Conservation (phyloP, 2,797 vertebrate genomes). For the Ctenopoma kingsleyae region DNA sequence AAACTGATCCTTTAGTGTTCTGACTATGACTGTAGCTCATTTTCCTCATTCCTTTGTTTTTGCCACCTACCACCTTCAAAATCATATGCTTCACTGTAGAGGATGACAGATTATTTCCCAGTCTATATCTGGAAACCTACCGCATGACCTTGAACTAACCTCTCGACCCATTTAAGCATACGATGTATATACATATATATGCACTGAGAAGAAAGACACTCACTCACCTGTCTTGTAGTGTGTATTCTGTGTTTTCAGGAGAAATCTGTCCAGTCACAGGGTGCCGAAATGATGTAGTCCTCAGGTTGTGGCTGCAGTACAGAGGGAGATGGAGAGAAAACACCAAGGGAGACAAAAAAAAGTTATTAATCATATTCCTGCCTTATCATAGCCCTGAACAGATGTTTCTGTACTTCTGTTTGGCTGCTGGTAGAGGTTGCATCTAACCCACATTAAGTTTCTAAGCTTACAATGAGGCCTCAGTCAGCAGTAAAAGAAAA, state of each 20-base stretch:
- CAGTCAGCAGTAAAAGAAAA: conserved; percentile 30
- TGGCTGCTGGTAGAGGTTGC: conserved; percentile 30
- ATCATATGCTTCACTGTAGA: conserved; percentile 31
- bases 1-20: conserved; percentile 23
- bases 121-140: conserved; percentile 21
- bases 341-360: conserved; percentile 31
- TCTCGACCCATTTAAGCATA: conserved; percentile 11
- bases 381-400: neutral
- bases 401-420: conserved; percentile 6
- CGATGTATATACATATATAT: neutral
- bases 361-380: conserved; percentile 45
- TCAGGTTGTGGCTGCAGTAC: conserved; percentile 93
- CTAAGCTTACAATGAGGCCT: conserved; percentile 48
- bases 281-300: conserved; percentile 93
- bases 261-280: conserved; percentile 97
- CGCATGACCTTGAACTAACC: conserved; percentile 40
- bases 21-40: conserved; percentile 25
- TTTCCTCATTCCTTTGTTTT: conserved; percentile 40
- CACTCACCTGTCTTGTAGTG: conserved; percentile 91
- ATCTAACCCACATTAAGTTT: conserved; percentile 51
- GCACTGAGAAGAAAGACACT: neutral
- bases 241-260: conserved; percentile 95
- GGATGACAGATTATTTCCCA: conserved; percentile 27
- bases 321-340: conserved; percentile 41
- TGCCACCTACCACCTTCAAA: neutral